phyloP scores from a whole-genome alignment of 2,888 invertebrate species.

The Cabera pusaria region DNA sequence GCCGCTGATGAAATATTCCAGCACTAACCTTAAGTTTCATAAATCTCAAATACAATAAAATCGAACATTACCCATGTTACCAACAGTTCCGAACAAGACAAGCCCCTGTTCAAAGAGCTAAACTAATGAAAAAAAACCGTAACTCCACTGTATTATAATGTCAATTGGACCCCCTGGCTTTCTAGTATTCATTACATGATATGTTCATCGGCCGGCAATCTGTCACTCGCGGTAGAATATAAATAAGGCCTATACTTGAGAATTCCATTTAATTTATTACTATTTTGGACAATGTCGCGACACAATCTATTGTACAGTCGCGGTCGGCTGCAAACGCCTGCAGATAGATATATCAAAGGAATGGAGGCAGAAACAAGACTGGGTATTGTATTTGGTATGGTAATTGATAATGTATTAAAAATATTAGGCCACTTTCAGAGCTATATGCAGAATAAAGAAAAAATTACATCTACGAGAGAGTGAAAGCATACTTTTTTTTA shows the following conservation, averaged over 20 bases:
- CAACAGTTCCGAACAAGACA: no score
- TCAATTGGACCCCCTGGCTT: slow-evolving; percentile 64
- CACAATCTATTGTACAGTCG: slow-evolving; percentile 21
- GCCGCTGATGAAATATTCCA: no score
- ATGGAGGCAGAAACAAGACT: not conserved
- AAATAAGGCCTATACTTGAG: slow-evolving; percentile 72
- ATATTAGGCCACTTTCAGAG: no score
- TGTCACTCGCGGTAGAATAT: slow-evolving; percentile 61
- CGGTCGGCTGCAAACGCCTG: slow-evolving; percentile 10
- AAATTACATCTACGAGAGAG: no score
- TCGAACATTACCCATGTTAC: no score
- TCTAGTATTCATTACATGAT: slow-evolving; percentile 72
- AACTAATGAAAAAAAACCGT: slow-evolving; percentile 29
- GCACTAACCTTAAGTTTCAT: no score
- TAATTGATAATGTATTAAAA: no score
- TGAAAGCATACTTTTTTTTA: no score
- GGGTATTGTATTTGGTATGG: no score
- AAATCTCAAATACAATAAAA: no score
- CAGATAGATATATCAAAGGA: slow-evolving; percentile 10
- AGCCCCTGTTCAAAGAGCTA: no score
- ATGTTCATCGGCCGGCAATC: slow-evolving; percentile 75
- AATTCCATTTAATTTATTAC: slow-evolving; percentile 68
- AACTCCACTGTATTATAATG: slow-evolving; percentile 62
- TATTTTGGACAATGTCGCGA: slow-evolving; percentile 57
- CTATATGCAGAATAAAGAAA: no score